Base-by-base conservation (phyloP, 2,113 vertebrate genomes). In the Microtus oregoni region DNA sequence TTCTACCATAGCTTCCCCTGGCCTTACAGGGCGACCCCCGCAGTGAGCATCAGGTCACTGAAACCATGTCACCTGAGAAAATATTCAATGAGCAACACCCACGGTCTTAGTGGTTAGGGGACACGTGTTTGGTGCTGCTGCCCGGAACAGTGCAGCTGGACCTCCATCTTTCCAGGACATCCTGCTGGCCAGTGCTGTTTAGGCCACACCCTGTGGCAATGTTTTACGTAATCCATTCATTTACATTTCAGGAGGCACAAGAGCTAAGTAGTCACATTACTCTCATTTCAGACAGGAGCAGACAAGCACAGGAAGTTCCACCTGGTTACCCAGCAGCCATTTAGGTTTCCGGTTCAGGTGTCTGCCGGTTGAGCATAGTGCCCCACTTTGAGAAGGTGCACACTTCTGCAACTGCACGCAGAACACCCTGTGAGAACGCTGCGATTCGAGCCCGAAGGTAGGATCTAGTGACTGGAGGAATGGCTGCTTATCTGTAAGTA, bases 381-480 rank as follows among this genome's bases (percentile, higher is more conserved):
- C 35, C 72, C n/a, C 12, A 7, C 15, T n/a, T n/a, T 67, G 52
- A 77, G 63, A 68, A 35, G 9, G 14, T 28, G 0, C 30, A 61
- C 35, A 13, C 2, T 44, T 50, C 47, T 3, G 63, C 0, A 17
- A 32, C 12, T 0, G 17, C 1, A 30, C 81, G 77, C 11, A 50
- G 85, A 55, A 41, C 63, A 86, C 14, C 75, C 90, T 78, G 75
- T 70, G 90, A 81, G 83, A 90, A 93, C 3, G 0, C 0, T 50
- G 63, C 0, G 5, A 83, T 90, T 35, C 76, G 77, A 83, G 50
- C 41, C 19, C 70, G 75, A 7, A 55, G 67, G 70, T 14, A 52
- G 70, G 63, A 24, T 72, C 89, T 88, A 61, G 75, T 92, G 52
- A 55, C 67, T 32, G 91, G 86, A 87, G 28, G n/a, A 90, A 81